Evolutionary conservation across 2,113 vertebrate species (phyloP).

Genomic region (Oncorhynchus masou): DNA sequence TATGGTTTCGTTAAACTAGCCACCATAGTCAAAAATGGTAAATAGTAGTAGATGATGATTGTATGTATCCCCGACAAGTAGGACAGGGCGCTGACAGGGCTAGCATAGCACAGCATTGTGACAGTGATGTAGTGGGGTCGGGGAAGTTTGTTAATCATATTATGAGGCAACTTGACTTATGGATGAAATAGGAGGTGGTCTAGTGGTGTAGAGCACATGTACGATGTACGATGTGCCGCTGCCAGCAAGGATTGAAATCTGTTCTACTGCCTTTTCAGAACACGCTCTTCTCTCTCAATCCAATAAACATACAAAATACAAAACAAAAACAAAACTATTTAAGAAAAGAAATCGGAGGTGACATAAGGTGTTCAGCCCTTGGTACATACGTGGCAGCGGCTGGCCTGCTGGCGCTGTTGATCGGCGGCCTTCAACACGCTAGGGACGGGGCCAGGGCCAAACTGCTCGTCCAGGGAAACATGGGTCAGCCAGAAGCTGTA

Average conservation of each 20-base stretch:
- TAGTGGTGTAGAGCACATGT: background rate
- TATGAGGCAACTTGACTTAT: no score
- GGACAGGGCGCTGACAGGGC: no score
- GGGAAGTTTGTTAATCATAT: no score
- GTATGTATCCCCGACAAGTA: no score
- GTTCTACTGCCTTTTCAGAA: no score
- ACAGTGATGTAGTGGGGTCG: no score
- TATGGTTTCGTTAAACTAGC: no score
- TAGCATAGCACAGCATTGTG: no score
- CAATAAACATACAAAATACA: background rate
- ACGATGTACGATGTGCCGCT: background rate
- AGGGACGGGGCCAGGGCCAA: slow-evolving; percentile 37
- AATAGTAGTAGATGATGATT: no score
- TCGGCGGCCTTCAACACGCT: slow-evolving; percentile 65
- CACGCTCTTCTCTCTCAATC: no score
- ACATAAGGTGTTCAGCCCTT: slow-evolving; percentile 38
- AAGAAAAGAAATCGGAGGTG: background rate
- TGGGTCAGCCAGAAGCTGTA: slow-evolving; percentile 88
- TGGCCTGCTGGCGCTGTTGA: slow-evolving; percentile 75
- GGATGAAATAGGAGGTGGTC: no score
- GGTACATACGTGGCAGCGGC: slow-evolving; percentile 85
- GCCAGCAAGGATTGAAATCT: background rate
- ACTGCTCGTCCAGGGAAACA: slow-evolving; percentile 44
- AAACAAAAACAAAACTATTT: background rate
- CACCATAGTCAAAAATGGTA: no score